Percentiles rank a stretch among this genome's conserved stretches.
phyloP scores from a whole-genome alignment of 2,797 vertebrate species.

The Numenius phaeopus region DNA sequence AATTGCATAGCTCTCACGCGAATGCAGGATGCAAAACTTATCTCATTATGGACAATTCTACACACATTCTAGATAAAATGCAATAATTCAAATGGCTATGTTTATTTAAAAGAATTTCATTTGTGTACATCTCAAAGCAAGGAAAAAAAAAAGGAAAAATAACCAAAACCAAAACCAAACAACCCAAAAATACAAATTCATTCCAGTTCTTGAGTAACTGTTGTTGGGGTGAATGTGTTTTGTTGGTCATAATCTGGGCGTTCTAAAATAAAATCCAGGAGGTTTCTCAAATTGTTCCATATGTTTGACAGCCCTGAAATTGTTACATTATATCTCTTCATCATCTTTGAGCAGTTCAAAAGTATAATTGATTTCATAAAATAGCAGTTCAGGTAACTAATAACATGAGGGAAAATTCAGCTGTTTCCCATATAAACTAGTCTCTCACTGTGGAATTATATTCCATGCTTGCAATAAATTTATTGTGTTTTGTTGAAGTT shows the following conservation, averaged over 20 bases:
- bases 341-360: background rate
- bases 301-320: background rate
- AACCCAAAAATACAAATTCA: background rate
- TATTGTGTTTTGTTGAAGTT: background rate
- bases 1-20: background rate
- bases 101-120: background rate
- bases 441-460: background rate
- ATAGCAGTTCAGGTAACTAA: background rate
- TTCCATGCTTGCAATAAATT: background rate
- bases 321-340: background rate
- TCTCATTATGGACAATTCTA: background rate
- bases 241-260: background rate
- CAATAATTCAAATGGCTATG: background rate
- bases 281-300: background rate
- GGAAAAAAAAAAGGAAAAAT: background rate
- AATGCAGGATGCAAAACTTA: background rate
- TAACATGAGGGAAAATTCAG: background rate
- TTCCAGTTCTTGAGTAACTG: background rate
- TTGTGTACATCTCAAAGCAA: background rate
- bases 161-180: too few species aligned
- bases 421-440: background rate
- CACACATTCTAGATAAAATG: background rate
- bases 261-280: background rate
- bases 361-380: background rate
- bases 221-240: background rate